These are phyloP conservation scores for Conistra vaccinii DNA, from an alignment of 2,888 invertebrate species.

Conservation along the genomic window DNA sequence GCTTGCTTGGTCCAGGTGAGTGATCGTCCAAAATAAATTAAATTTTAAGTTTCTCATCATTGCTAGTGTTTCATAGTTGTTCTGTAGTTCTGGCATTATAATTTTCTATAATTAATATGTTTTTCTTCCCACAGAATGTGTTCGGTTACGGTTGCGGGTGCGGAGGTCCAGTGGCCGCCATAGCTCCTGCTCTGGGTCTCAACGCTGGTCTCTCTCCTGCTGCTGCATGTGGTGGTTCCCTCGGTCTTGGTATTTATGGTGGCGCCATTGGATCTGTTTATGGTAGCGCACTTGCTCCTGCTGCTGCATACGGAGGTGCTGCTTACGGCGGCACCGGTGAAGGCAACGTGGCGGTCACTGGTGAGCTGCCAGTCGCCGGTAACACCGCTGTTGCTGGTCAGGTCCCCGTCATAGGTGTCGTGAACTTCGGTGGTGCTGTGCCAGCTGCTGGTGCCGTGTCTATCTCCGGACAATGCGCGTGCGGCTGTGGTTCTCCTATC, in stretches of 20 bases:
- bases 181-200: background rate
- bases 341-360: conserved; percentile 70
- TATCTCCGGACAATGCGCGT: conserved; percentile 44
- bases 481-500: conserved; percentile 30
- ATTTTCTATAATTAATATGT: too few relatives aligned
- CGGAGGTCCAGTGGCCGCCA: too few relatives aligned
- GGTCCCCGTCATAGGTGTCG: conserved; percentile 72
- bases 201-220: background rate
- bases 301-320: too few relatives aligned
- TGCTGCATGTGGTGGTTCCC: background rate
- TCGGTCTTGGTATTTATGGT: background rate
- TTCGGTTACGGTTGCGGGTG: too few relatives aligned
- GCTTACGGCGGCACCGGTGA: conserved; percentile 64
- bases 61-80: too few relatives aligned
- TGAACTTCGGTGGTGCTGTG: conserved; percentile 43
- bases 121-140: too few relatives aligned
- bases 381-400: conserved; percentile 47
- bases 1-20: conserved; percentile 73
- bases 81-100: too few relatives aligned
- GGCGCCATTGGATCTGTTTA: background rate
- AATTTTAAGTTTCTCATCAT: too few relatives aligned
- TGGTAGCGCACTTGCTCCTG: too few relatives aligned
- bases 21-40: too few relatives aligned
- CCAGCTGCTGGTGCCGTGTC: conserved; percentile 52
- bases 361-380: conserved; percentile 63